A percentile compares a stretch with the other conserved stretches of the same genome.
Conservation (phyloP, 2,888 invertebrate species). For the Pycnomerus fuliginosus region DNA sequence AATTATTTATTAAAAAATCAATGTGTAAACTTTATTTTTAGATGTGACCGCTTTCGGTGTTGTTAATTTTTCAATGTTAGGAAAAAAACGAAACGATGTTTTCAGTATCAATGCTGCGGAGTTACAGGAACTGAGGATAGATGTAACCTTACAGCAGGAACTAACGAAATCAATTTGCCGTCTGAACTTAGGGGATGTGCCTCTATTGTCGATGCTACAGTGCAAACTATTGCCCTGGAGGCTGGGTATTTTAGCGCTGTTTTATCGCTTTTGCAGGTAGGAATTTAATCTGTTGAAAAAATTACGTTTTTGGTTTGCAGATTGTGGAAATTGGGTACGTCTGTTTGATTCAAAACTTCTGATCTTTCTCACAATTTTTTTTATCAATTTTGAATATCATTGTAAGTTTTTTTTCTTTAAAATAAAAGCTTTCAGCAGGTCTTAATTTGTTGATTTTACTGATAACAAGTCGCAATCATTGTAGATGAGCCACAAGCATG, state of each 20-base stretch:
- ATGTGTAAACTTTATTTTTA: constrained; percentile 1
- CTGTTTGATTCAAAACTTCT: too few species aligned
- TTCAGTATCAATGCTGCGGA: constrained; percentile 9
- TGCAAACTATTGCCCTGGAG: constrained; percentile 3
- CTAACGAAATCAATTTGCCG: not conserved
- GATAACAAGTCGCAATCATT: too few species aligned
- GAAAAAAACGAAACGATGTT: not conserved
- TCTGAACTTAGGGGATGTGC: constrained; percentile 3
- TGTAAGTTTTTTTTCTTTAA: too few species aligned
- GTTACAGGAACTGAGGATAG: constrained; percentile 4
- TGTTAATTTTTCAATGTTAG: constrained; percentile 3
- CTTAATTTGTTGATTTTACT: too few species aligned
- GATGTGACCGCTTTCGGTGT: constrained; percentile 1
- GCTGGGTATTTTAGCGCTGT: constrained; percentile 3
- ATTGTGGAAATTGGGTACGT: too few species aligned
- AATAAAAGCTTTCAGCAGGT: too few species aligned
- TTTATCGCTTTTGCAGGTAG: constrained; percentile 7
- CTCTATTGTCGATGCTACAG: not conserved
- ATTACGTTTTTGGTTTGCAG: too few species aligned
- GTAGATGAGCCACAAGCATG: too few species aligned
- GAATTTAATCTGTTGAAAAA: too few species aligned
- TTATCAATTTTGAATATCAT: too few species aligned
- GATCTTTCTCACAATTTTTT: too few species aligned
- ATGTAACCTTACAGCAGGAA: not conserved
- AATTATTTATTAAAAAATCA: constrained; percentile 5